phyloP scores from a whole-genome alignment of 2,797 vertebrate genomes.

The Chelon auratus region DNA sequence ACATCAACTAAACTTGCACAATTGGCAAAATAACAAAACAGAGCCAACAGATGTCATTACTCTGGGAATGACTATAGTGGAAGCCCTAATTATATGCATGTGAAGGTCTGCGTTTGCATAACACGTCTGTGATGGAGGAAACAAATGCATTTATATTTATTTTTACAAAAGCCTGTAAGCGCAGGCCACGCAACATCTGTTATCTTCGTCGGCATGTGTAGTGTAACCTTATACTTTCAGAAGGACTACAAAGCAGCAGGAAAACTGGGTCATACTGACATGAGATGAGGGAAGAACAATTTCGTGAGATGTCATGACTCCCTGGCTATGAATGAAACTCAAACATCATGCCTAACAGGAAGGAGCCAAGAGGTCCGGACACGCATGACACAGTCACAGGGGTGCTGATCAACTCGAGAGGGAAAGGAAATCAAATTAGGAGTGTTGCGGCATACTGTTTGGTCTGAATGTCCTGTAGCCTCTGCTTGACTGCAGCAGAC shows the following conservation, averaged over 20 bases:
- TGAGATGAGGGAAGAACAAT: not conserved
- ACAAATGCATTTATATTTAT: too few species aligned
- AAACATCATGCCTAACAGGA: slow-evolving; percentile 2
- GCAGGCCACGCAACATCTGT: not conserved
- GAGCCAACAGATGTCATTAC: too few species aligned
- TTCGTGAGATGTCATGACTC: not conserved
- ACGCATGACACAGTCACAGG: slow-evolving; percentile 44
- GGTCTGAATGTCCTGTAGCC: slow-evolving; percentile 25
- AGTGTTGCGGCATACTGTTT: not conserved
- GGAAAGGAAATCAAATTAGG: slow-evolving; percentile 31
- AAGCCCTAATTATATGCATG: too few species aligned
- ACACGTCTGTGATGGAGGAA: too few species aligned
- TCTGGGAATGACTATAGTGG: too few species aligned
- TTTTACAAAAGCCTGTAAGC: not conserved
- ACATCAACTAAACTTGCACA: too few species aligned
- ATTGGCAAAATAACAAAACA: too few species aligned
- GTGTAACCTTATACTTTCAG: not conserved
- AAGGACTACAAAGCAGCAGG: accelerated
- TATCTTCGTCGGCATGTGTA: not conserved
- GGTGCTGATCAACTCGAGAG: slow-evolving; percentile 29
- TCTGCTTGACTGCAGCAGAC: not conserved
- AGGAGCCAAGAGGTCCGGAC: slow-evolving; percentile 10
- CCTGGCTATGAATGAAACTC: slow-evolving; percentile 7
- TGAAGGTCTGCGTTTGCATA: too few species aligned
- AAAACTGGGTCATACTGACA: not conserved